phyloP scores from a whole-genome alignment of 2,797 vertebrate genomes.

The Danio kyathit region DNA sequence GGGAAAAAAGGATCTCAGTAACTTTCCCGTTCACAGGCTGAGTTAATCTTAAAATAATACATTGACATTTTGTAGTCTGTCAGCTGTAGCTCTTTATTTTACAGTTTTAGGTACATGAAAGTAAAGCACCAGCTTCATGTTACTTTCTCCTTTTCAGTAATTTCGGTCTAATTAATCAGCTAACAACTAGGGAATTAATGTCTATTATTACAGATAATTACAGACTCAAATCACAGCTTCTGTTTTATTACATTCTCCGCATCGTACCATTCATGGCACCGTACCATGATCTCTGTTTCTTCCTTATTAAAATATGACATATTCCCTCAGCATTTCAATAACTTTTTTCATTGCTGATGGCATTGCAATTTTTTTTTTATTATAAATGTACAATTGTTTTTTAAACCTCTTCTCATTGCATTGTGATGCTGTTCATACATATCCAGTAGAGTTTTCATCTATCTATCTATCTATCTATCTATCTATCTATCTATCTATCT shows the following conservation, averaged over 20 bases:
- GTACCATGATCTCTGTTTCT: background rate
- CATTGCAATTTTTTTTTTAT: background rate
- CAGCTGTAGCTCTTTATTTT: background rate
- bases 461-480: no score
- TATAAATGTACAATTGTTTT: background rate
- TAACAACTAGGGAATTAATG: slow-evolving; percentile 17
- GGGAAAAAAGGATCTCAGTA: background rate
- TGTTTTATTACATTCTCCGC: slow-evolving; percentile 22
- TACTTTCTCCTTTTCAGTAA: background rate
- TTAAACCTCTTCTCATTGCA: background rate
- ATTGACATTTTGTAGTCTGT: background rate
- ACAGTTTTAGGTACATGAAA: background rate
- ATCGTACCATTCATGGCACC: no score
- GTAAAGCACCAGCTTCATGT: background rate
- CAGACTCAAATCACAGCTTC: slow-evolving; percentile 19
- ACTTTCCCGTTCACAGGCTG: background rate
- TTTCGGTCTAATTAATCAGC: slow-evolving; percentile 20
- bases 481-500: no score
- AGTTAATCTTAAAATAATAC: background rate
- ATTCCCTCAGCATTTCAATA: background rate
- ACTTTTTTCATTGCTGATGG: background rate
- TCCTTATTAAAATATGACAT: slow-evolving; percentile 5
- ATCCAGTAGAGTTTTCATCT: background rate
- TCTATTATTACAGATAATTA: slow-evolving; percentile 36
- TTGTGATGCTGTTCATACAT: background rate